Evolutionary conservation across 2,797 vertebrate genomes (phyloP).

Genomic region (Rallus crepitans): DNA sequence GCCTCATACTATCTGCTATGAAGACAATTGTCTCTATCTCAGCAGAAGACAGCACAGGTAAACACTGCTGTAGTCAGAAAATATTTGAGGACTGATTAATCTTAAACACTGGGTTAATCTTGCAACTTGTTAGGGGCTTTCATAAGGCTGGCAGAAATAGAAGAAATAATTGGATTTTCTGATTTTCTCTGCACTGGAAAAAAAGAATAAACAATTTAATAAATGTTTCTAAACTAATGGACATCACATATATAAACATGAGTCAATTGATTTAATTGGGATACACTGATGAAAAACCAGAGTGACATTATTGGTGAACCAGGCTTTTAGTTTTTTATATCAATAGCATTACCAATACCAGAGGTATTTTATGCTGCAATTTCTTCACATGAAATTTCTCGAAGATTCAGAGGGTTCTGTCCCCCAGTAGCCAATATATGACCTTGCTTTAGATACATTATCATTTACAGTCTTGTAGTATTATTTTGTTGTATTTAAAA

Average conservation of each 20-base stretch:
- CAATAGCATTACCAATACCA: background rate
- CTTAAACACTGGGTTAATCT: background rate
- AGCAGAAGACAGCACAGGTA: background rate
- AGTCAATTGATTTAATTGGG: background rate
- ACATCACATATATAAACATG: background rate
- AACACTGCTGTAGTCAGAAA: background rate
- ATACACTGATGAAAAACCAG: background rate
- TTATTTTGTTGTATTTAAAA: background rate
- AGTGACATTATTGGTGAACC: background rate
- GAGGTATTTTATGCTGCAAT: background rate
- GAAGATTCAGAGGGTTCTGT: background rate
- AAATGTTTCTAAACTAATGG: background rate
- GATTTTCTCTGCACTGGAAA: background rate
- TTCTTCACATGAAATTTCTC: background rate
- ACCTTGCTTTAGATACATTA: background rate
- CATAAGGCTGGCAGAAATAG: background rate
- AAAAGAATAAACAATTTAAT: background rate
- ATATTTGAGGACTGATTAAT: background rate
- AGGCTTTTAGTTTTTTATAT: background rate
- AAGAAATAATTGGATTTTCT: background rate
- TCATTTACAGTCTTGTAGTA: background rate
- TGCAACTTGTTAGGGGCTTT: background rate
- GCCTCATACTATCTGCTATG: background rate
- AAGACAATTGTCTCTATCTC: background rate
- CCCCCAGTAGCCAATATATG: background rate